phyloP scores from a whole-genome alignment of 2,113 vertebrate species.

The Dipodomys stephensi region DNA sequence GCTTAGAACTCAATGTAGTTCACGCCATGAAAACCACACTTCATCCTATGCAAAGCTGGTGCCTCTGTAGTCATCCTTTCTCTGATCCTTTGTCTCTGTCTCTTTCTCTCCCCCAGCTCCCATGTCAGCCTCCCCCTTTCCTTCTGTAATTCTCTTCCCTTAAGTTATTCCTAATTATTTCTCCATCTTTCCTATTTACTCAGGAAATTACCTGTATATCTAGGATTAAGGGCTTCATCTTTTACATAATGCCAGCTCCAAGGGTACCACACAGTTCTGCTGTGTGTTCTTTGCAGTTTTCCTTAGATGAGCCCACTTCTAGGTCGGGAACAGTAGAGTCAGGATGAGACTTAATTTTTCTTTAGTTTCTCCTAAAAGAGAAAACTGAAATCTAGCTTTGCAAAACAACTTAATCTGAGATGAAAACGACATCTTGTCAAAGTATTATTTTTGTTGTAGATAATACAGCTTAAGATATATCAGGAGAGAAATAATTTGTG shows the following conservation, averaged over 20 bases:
- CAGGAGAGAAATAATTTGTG: slow-evolving; percentile 28
- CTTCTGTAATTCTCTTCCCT: background rate
- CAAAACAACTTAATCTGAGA: background rate
- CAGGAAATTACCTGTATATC: background rate
- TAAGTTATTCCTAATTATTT: background rate
- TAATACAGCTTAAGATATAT: slow-evolving; percentile 1
- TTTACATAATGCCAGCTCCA: background rate
- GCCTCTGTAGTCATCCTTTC: background rate
- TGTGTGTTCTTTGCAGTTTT: background rate
- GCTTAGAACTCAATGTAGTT: background rate
- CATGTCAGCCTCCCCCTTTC: background rate
- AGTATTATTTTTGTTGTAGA: slow-evolving; percentile 25
- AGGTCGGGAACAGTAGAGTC: background rate
- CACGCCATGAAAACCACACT: background rate
- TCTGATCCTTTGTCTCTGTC: background rate
- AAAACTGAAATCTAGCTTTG: slow-evolving; percentile 12
- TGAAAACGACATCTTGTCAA: background rate
- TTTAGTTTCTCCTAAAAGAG: slow-evolving; percentile 34
- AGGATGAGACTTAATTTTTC: background rate
- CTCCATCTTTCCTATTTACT: background rate
- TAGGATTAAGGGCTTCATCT: background rate
- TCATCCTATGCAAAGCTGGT: background rate
- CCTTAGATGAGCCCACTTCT: background rate
- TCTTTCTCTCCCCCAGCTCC: background rate
- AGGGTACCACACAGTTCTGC: background rate